Base-by-base conservation (phyloP, 2,113 vertebrate genomes). In the Gadus chalcogrammus region DNA sequence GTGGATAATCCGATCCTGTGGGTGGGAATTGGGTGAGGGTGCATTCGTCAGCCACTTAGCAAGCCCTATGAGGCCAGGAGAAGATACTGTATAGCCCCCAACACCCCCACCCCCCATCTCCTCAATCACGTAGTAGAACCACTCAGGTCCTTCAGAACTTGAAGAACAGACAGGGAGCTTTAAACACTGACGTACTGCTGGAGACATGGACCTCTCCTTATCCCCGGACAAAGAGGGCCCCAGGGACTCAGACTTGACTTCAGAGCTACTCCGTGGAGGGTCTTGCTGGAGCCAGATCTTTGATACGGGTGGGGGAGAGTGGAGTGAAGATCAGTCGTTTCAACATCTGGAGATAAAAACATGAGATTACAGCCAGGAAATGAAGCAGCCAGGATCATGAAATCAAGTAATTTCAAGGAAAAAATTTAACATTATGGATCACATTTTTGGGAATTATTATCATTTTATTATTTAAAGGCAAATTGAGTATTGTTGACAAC, bases 201-300 rank as follows among this genome's bases (percentile, higher is more conserved):
- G 42, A 48, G 42, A 48, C 12, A 48, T 13, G 42, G 42, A 48
- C 42, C 48, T 61, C 65, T 70, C 73, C 79, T 88, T 82, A 80
- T 61, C 87, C 87, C 82, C 72, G 61, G 75, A 90, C 81, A 91
- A 90, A 90, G 88, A 80, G 61, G 72, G 52, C 85, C 79, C 85
- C 73, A 56, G 85, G 84, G 87, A 80, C 69, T 77, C 85, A 35
- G 86, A 81, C 75, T 35, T 35, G 31, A 35, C 31, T 35, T 35
- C 31, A 35, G 31, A 35, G 56, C 84, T 64, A 65, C 61, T 78
- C 78, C 70, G 65, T 60, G 61, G 64, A 78, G 78, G 74, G 83
- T 84, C 83, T 85, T 85, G 83, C 66, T 72, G 52, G 74, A 78
- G 85, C 77, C 82, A 82, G 79, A 72, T 11, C 68, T 71, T 61